Conservation (phyloP, 2,888 invertebrate species). For the Strigamia transsilvanica region DNA sequence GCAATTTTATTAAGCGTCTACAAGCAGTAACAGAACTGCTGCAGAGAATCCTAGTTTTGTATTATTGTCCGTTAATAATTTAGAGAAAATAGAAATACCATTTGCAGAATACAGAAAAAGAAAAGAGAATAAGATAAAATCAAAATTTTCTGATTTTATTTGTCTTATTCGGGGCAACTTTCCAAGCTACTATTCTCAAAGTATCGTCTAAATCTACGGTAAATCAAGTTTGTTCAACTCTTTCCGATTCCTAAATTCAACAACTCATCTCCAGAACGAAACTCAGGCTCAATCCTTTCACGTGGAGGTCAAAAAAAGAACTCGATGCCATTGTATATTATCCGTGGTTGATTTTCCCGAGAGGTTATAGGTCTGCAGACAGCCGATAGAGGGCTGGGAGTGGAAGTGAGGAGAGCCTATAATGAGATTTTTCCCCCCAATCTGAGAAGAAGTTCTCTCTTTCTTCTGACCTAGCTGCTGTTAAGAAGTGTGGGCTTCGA, state of each 20-base stretch:
- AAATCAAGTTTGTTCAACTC: constrained; percentile 5
- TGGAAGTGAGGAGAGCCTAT: constrained; percentile 33
- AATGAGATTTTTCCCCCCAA: constrained; percentile 39
- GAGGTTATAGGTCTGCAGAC: constrained; percentile 41
- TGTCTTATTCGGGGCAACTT: background rate
- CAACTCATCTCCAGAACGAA: constrained; percentile 29
- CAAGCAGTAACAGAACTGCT: too few species aligned
- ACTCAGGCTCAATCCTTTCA: constrained; percentile 19
- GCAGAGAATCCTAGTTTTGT: too few species aligned
- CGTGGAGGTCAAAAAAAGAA: constrained; percentile 40
- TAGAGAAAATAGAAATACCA: too few species aligned
- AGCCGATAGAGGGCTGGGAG: constrained; percentile 33
- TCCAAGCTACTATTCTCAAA: background rate
- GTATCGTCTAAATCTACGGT: background rate
- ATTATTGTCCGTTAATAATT: too few species aligned
- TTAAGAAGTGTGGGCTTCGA: constrained; percentile 39
- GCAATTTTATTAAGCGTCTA: too few species aligned
- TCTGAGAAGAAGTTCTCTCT: constrained; percentile 35
- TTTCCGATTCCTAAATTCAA: constrained; percentile 25
- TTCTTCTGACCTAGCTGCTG: constrained; percentile 38
- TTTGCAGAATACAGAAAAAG: too few species aligned
- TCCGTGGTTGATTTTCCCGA: constrained; percentile 38
- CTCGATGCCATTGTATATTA: constrained; percentile 40
- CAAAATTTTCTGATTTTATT: background rate
- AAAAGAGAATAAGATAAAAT: too few species aligned